Evolutionary conservation across 1,140 invertebrate genomes (phyloP).

Genomic region (Gonioctena quinquepunctata): DNA sequence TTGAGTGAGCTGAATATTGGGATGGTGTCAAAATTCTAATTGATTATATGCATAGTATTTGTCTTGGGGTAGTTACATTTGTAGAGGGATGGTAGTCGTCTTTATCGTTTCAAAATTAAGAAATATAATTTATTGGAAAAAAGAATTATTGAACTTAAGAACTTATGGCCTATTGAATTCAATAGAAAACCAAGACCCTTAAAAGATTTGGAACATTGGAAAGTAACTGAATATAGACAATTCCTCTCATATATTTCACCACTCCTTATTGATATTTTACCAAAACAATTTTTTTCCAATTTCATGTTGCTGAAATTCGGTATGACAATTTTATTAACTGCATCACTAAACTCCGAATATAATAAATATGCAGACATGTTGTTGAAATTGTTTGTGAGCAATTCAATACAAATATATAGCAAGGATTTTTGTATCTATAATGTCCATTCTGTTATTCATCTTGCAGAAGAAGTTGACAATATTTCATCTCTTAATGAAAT

Average conservation of each 20-base stretch:
- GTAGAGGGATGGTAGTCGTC: not conserved
- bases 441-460: constrained; percentile 19
- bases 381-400: constrained; percentile 14
- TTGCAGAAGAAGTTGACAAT: constrained; percentile 8
- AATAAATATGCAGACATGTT: constrained; percentile 12
- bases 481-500: constrained; percentile 20
- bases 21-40: constrained; percentile 48
- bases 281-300: constrained; percentile 8
- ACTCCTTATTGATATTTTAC: not conserved
- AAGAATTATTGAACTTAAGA: not conserved
- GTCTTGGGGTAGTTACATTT: constrained; percentile 51
- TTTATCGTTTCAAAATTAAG: not conserved
- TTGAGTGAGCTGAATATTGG: constrained; percentile 40
- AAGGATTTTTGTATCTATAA: constrained; percentile 19
- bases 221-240: constrained; percentile 48
- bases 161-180: constrained; percentile 43
- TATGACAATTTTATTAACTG: constrained; percentile 13
- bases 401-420: constrained; percentile 20
- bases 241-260: constrained; percentile 47
- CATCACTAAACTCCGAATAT: not conserved
- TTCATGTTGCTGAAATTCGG: constrained; percentile 21
- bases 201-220: constrained; percentile 40
- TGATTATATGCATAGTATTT: constrained; percentile 56
- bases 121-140: not conserved
- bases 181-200: constrained; percentile 41